A percentile compares a stretch with the other conserved stretches of the same genome.
Evolutionary conservation across 2,888 invertebrate genomes (phyloP).

Genomic region (Coleophora flavipennella): DNA sequence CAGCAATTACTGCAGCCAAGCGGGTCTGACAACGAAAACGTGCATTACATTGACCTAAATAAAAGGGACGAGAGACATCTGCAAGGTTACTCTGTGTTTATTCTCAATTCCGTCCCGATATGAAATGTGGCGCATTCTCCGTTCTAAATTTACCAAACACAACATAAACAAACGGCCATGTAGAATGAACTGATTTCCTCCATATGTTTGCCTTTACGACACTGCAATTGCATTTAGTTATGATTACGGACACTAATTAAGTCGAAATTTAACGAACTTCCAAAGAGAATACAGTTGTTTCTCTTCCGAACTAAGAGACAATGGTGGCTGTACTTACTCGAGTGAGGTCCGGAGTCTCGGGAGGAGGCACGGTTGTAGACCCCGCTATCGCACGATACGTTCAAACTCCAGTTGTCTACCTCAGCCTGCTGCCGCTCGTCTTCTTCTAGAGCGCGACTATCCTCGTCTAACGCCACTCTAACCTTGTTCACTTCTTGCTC

Average conservation of each 20-base stretch:
- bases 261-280: constrained; percentile 35
- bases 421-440: constrained; percentile 60
- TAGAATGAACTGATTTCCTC: constrained; percentile 38
- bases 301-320: constrained; percentile 13
- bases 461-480: constrained; percentile 61
- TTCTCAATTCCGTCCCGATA: constrained; percentile 67
- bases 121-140: constrained; percentile 54
- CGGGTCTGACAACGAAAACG: constrained; percentile 51
- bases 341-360: constrained; percentile 67
- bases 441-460: constrained; percentile 62
- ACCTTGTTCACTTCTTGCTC: constrained; percentile 67
- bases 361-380: constrained; percentile 74
- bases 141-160: constrained; percentile 62
- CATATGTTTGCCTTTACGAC: constrained; percentile 45
- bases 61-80: constrained; percentile 50
- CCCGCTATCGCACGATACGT: constrained; percentile 72
- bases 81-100: constrained; percentile 64
- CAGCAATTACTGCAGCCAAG: constrained; percentile 14
- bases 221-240: constrained; percentile 32
- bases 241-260: constrained; percentile 44
- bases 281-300: no score
- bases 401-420: constrained; percentile 65
- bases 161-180: constrained; percentile 66
- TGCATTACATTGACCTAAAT: constrained; percentile 69
- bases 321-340: constrained; percentile 42